A percentile compares a stretch with the other conserved stretches of the same genome.
Conservation (phyloP, 1,140 invertebrate genomes). For the Tribolium castaneum region DNA sequence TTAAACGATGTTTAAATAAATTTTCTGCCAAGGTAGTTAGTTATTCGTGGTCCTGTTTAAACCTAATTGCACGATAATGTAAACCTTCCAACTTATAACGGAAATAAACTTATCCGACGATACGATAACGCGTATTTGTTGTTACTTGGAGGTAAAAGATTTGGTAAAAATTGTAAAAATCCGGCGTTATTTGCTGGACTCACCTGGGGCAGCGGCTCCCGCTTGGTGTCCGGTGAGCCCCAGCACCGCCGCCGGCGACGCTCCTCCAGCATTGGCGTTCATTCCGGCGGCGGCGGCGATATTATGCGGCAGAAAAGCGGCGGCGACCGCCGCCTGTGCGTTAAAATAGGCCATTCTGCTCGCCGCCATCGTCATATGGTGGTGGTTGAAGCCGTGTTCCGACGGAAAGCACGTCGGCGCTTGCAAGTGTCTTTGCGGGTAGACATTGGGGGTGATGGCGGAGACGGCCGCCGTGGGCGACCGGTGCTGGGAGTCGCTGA, state of each 20-base stretch:
- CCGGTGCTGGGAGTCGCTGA: slow-evolving; percentile 70
- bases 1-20: too few species aligned
- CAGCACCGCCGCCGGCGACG: slow-evolving; percentile 53
- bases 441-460: slow-evolving; percentile 62
- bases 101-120: too few species aligned
- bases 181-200: not conserved
- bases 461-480: slow-evolving; percentile 66
- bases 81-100: too few species aligned
- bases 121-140: too few species aligned
- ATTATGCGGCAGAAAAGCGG: slow-evolving; percentile 82
- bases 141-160: too few species aligned
- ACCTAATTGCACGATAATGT: too few species aligned
- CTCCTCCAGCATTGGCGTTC: slow-evolving; percentile 54
- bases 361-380: slow-evolving; percentile 75
- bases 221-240: slow-evolving; percentile 59
- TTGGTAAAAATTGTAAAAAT: too few species aligned
- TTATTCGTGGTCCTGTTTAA: too few species aligned
- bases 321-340: slow-evolving; percentile 87
- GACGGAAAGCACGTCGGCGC: slow-evolving; percentile 61
- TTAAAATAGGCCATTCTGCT: slow-evolving; percentile 88
- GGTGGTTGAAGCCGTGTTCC: slow-evolving; percentile 67
- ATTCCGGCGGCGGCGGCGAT: slow-evolving; percentile 65
- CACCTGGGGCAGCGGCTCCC: slow-evolving; percentile 35
- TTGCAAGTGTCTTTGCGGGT: slow-evolving; percentile 62
- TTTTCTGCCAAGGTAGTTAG: too few species aligned